Evolutionary conservation across 2,113 vertebrate species (phyloP).

Genomic region (Panurus biarmicus): DNA sequence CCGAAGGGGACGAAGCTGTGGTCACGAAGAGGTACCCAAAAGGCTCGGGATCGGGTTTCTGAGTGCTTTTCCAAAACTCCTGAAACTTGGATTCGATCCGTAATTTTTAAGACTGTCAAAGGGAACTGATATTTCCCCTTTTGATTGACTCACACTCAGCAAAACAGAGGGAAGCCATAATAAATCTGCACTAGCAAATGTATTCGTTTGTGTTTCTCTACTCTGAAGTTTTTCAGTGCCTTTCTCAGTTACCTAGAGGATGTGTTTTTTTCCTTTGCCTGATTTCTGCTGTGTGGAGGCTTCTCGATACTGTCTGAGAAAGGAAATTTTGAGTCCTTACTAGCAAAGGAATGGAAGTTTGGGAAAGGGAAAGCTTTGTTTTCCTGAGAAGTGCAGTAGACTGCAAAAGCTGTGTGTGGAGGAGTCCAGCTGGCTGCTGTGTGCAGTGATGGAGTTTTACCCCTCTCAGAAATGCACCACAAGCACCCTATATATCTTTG

Average conservation of each 20-base stretch:
- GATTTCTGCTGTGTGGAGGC: background rate
- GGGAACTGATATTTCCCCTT: background rate
- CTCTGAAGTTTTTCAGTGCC: conserved; percentile 2
- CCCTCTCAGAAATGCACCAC: background rate
- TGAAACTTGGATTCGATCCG: background rate
- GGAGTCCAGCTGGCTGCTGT: background rate
- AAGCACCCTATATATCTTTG: background rate
- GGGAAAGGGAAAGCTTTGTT: background rate
- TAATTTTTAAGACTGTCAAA: background rate
- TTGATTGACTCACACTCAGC: conserved; percentile 7
- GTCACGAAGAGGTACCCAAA: background rate
- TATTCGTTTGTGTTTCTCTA: background rate
- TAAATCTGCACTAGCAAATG: conserved; percentile 24
- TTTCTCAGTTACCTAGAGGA: background rate
- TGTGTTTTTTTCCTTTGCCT: background rate
- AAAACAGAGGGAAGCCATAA: background rate
- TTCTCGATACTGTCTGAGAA: background rate
- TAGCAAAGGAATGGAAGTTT: background rate
- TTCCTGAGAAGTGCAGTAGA: background rate
- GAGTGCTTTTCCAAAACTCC: background rate
- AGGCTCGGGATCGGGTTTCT: background rate
- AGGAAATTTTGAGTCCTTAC: background rate
- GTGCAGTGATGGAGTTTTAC: background rate
- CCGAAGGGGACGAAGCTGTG: background rate
- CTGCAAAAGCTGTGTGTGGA: background rate